These are phyloP conservation scores for Craterocephalus amniculus DNA, from an alignment of 2,797 vertebrate species.

Conservation along the genomic window DNA sequence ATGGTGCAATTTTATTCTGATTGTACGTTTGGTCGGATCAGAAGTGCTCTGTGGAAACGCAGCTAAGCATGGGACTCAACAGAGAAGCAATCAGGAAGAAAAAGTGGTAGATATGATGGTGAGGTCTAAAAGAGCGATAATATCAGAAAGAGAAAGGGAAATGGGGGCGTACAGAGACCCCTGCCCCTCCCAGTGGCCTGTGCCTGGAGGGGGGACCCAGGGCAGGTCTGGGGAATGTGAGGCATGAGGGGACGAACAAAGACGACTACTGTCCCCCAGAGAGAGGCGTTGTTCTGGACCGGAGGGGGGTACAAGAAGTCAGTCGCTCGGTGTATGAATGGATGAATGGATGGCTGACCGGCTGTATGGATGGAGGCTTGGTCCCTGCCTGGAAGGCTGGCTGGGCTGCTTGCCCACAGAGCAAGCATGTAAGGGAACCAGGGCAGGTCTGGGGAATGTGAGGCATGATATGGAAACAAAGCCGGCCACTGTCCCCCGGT, in stretches of 20 bases:
- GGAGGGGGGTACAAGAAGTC: slow-evolving; percentile 69
- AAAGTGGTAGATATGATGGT: slow-evolving; percentile 8
- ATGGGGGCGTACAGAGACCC: slow-evolving; percentile 61
- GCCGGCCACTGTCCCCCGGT: slow-evolving; percentile 79
- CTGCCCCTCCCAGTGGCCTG: slow-evolving; percentile 68
- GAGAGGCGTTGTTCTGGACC: slow-evolving; percentile 80
- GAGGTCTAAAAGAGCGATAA: slow-evolving; percentile 53
- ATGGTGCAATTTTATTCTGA: no score
- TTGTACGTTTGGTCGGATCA: no score
- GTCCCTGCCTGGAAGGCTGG: slow-evolving; percentile 48
- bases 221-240: slow-evolving; percentile 82
- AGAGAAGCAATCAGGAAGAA: slow-evolving; percentile 16
- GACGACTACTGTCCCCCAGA: slow-evolving; percentile 83
- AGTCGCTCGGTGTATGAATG: slow-evolving; percentile 63
- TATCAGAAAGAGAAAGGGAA: slow-evolving; percentile 63
- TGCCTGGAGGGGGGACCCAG: slow-evolving; percentile 74
- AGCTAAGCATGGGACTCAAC: slow-evolving; percentile 20
- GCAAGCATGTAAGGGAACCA: slow-evolving; percentile 63
- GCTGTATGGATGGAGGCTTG: slow-evolving; percentile 59
- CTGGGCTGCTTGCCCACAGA: slow-evolving; percentile 60
- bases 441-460: slow-evolving; percentile 79
- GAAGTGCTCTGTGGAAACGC: no score
- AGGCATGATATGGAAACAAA: slow-evolving; percentile 82
- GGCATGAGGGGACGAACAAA: slow-evolving; percentile 82
- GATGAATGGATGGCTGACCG: slow-evolving; percentile 58